phyloP scores from a whole-genome alignment of 2,888 invertebrate genomes.

The Gerris lacustris region DNA sequence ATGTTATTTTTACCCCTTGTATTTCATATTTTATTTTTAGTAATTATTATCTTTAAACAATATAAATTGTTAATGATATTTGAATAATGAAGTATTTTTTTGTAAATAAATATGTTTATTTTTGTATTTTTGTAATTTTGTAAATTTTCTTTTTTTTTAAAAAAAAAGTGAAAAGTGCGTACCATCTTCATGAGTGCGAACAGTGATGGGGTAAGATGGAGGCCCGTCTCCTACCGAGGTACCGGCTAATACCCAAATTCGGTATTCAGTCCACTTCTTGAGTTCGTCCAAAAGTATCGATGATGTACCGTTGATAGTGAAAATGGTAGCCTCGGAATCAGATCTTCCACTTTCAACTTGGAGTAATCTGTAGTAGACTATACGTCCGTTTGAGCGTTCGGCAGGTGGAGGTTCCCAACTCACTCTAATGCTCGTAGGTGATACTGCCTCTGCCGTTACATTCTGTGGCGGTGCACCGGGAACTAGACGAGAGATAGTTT shows the following conservation, averaged over 20 bases:
- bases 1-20: no score
- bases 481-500: constrained; percentile 47
- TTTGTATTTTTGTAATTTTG: no score
- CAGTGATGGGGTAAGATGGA: constrained; percentile 77
- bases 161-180: constrained; percentile 44
- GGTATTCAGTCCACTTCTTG: constrained; percentile 89
- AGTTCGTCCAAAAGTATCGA: constrained; percentile 75
- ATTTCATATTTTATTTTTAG: no score
- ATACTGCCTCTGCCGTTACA: constrained; percentile 75
- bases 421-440: constrained; percentile 78
- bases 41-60: no score
- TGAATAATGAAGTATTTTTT: no score
- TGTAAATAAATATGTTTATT: no score
- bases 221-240: constrained; percentile 95
- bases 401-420: constrained; percentile 86
- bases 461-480: constrained; percentile 94
- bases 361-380: constrained; percentile 88
- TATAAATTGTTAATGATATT: no score
- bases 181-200: constrained; percentile 98
- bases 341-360: constrained; percentile 73
- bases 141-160: no score
- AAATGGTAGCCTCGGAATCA: constrained; percentile 70
- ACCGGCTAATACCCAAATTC: constrained; percentile 91
- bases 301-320: constrained; percentile 61
- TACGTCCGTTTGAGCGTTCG: constrained; percentile 81